Conservation (phyloP, 2,113 vertebrate genomes). For the Gobiocypris rarus region DNA sequence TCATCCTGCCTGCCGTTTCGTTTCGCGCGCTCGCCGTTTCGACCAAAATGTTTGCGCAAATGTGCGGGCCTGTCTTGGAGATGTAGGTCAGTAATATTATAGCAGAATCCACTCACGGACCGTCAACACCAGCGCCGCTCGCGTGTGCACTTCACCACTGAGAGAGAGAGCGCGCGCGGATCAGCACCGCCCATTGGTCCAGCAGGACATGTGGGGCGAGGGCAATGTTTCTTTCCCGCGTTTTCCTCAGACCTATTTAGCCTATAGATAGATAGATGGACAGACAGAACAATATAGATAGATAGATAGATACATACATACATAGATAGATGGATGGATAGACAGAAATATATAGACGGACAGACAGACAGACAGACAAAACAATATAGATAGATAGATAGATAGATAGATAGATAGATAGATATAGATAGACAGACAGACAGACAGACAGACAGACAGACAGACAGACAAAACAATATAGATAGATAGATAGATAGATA, state of each 20-base stretch:
- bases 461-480: too few species aligned
- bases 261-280: neutral
- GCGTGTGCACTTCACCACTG: neutral
- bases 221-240: slow-evolving; percentile 13
- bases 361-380: too few species aligned
- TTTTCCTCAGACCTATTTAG: neutral
- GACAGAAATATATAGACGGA: neutral
- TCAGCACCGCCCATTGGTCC: slow-evolving; percentile 19
- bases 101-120: neutral
- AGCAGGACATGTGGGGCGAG: neutral
- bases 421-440: too few species aligned
- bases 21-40: slow-evolving; percentile 9
- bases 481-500: too few species aligned
- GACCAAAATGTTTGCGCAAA: slow-evolving; percentile 20
- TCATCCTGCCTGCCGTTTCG: slow-evolving; percentile 72
- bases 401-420: too few species aligned
- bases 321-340: slow-evolving; percentile 12
- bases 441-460: too few species aligned
- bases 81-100: slow-evolving; percentile 38
- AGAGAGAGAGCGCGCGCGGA: neutral
- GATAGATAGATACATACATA: neutral
- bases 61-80: neutral
- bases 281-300: neutral
- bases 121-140: slow-evolving; percentile 16
- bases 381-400: too few species aligned